phyloP scores from a whole-genome alignment of 2,797 vertebrate species.

The Holocentrus rufus region DNA sequence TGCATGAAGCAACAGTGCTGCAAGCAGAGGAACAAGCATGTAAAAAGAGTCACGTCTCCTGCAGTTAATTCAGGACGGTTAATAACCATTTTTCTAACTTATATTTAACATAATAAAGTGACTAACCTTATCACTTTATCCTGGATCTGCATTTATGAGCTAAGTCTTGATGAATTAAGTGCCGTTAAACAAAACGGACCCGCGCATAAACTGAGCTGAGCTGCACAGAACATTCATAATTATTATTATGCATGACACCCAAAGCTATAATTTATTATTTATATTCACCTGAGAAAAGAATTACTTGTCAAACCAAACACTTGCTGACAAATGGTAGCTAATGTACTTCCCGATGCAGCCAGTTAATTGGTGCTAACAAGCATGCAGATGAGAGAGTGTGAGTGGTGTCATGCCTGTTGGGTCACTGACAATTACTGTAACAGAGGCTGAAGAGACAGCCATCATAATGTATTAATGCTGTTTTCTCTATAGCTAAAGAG shows the following conservation, averaged over 20 bases:
- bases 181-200: neutral
- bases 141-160: neutral
- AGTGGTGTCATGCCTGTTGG: neutral
- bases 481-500: constrained; percentile 9
- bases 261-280: constrained; percentile 19
- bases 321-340: constrained; percentile 1
- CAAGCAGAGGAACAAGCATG: neutral
- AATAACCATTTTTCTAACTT: constrained; percentile 23
- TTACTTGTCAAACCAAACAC: neutral
- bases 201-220: neutral
- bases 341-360: neutral
- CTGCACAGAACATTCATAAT: neutral
- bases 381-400: constrained; percentile 26
- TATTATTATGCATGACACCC: neutral
- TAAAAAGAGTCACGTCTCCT: neutral
- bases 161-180: neutral
- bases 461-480: neutral
- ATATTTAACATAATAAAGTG: neutral
- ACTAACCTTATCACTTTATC: neutral
- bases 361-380: constrained; percentile 38
- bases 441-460: constrained; percentile 2
- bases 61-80: constrained; percentile 23
- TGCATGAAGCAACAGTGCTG: neutral
- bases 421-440: constrained; percentile 31
- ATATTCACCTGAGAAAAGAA: constrained; percentile 17